phyloP scores from a whole-genome alignment of 2,888 invertebrate genomes.

The Strigamia transsilvanica region DNA sequence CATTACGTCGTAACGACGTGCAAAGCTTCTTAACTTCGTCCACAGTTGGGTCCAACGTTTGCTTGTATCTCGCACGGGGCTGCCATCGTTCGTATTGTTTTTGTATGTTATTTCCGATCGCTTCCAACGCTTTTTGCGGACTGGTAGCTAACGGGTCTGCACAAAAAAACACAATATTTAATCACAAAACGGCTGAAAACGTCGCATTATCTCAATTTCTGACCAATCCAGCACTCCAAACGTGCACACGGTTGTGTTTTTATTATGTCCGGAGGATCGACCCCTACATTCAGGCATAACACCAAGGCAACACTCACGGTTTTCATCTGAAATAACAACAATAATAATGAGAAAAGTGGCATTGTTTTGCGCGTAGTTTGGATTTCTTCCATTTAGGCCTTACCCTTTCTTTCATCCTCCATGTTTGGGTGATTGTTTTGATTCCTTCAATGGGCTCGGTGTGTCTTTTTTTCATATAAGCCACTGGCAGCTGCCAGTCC shows the following conservation, averaged over 20 bases:
- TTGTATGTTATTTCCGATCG: constrained; percentile 89
- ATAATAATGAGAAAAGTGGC: not conserved
- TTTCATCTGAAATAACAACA: constrained; percentile 79
- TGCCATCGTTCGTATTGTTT: constrained; percentile 99
- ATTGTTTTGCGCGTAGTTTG: not conserved
- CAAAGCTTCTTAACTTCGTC: constrained; percentile 98
- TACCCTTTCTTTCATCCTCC: constrained; percentile 54
- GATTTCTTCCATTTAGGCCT: not conserved
- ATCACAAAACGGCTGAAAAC: too few relatives aligned
- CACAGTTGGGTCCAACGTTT: constrained; percentile 94
- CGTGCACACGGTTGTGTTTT: constrained; percentile 97
- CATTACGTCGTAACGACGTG: constrained; percentile 90
- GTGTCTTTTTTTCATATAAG: constrained; percentile 79
- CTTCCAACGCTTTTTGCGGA: constrained; percentile 89
- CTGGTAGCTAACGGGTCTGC: constrained; percentile 81
- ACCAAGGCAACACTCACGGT: constrained; percentile 98
- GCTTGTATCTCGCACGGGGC: constrained; percentile 95
- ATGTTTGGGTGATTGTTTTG: constrained; percentile 65
- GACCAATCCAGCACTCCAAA: constrained; percentile 96
- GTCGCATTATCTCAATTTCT: too few relatives aligned
- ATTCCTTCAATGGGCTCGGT: constrained; percentile 76
- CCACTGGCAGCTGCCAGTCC: constrained; percentile 67
- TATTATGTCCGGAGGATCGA: constrained; percentile 97
- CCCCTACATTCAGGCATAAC: constrained; percentile 97
- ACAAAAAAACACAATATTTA: not conserved